Evolutionary conservation across 1,140 invertebrate genomes (phyloP), one percentile per base, ranked within the genome.

Genomic region (Pseudomyrmex concolor): DNA sequence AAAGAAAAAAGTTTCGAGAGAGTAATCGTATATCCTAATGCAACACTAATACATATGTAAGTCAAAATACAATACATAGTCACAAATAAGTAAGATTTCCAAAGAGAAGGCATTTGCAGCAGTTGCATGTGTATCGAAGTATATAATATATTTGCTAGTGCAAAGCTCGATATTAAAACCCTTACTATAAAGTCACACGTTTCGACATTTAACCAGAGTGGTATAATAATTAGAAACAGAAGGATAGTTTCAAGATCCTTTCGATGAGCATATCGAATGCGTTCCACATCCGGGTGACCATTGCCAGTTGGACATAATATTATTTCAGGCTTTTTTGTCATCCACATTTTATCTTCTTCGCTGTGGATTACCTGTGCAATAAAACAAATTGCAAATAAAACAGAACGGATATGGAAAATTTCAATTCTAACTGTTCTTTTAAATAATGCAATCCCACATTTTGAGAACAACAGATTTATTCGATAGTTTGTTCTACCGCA

Each of bases 341-440:
- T 77, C 91, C 91, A 93, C 63, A 89, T 89, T 81, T 68, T 85
- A 54, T 93, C 92, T 73, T 92, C 92, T 25, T 92, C 89, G 67
- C 92, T 93, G 45, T 93, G 92, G 55, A 93, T 93, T 9, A 91
- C 90, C 91, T 92, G 55, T 12, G 45, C 54, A 62, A 83, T 55
- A 55, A 57, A 64, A 48, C 2, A 67, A 55, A 83, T 60, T 55
- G 72, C 22, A 66, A 59, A 68, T 64, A 25, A 63, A 73, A 45
- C 45, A n/a, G 2, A 45, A 62, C 0, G 1, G 0, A 54, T 45
- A 45, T 63, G 19, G 5, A 62, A 1, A 51, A 17, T 43, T 62
- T 2, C 1, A 0, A 2, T 66, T 66, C 12, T 17, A 25, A 43
- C 57, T 19, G 19, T 9, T 34, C 5, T 34, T 34, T 34, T 80